Conservation (phyloP, 2,888 invertebrate genomes). For the Heliconius hortense region DNA sequence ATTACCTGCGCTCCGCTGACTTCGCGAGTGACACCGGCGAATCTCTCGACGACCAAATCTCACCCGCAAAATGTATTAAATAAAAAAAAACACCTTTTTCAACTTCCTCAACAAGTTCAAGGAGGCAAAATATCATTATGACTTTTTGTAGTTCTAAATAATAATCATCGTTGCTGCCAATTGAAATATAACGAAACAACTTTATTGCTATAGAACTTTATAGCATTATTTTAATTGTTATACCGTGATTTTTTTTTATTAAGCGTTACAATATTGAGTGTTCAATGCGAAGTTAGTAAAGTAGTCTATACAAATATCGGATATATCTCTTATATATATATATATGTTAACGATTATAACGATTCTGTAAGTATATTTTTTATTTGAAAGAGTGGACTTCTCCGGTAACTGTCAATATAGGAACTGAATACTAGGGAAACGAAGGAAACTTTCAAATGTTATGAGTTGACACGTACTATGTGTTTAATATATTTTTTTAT, state of each 20-base stretch:
- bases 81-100: conserved; percentile 69
- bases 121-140: conserved; percentile 56
- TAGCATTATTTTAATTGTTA: background rate
- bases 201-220: background rate
- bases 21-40: conserved; percentile 72
- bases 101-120: conserved; percentile 63
- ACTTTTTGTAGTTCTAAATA: conserved; percentile 46
- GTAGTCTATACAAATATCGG: no score
- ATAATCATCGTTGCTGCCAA: conserved; percentile 48
- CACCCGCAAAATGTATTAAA: conserved; percentile 68
- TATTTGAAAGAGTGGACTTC: no score
- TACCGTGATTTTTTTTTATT: background rate
- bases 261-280: no score
- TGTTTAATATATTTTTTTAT: no score
- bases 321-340: no score
- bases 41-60: conserved; percentile 67
- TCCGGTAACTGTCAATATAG: no score
- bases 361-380: no score
- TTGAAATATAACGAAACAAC: conserved; percentile 28
- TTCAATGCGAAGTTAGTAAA: no score
- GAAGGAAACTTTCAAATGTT: no score
- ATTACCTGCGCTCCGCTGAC: conserved; percentile 73
- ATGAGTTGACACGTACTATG: no score
- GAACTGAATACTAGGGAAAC: no score
- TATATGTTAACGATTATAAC: no score